Conservation (phyloP, 2,797 vertebrate genomes). For the Remorina albescens region DNA sequence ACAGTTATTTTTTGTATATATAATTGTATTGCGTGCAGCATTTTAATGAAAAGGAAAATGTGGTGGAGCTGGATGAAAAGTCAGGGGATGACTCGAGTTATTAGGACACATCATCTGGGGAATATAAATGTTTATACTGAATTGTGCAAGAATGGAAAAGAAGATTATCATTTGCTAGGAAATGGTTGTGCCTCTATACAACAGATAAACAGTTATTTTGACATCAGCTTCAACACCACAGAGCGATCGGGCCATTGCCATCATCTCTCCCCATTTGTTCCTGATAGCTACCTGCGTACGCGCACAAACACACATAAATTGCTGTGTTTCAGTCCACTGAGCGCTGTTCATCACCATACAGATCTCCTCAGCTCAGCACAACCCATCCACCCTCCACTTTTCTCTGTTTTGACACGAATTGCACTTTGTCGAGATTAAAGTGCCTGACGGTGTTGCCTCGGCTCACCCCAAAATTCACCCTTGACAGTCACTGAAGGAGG, state of each 20-base stretch:
- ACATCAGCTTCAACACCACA: not conserved
- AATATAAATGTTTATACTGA: not conserved
- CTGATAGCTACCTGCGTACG: constrained; percentile 1
- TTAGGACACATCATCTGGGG: not conserved
- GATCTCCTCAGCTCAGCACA: constrained; percentile 52
- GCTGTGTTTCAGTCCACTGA: constrained; percentile 19
- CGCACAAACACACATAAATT: constrained; percentile 21
- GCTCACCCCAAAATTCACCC: constrained; percentile 51
- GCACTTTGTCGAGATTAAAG: constrained; percentile 72
- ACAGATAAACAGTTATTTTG: not conserved
- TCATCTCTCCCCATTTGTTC: constrained; percentile 15
- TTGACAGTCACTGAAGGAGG: constrained; percentile 63
- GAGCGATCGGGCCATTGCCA: constrained; percentile 1
- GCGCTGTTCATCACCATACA: constrained; percentile 26
- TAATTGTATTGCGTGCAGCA: not conserved
- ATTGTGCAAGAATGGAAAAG: not conserved
- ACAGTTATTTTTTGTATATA: too few species aligned
- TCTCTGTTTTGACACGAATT: constrained; percentile 76
- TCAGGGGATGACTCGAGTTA: not conserved
- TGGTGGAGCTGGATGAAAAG: not conserved
- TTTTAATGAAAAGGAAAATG: not conserved
- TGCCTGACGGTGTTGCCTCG: constrained; percentile 50
- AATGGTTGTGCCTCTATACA: not conserved
- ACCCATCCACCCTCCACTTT: constrained; percentile 37
- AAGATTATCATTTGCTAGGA: not conserved